phyloP scores from a whole-genome alignment of 2,113 vertebrate species.

The Rhabdornis inornatus region DNA sequence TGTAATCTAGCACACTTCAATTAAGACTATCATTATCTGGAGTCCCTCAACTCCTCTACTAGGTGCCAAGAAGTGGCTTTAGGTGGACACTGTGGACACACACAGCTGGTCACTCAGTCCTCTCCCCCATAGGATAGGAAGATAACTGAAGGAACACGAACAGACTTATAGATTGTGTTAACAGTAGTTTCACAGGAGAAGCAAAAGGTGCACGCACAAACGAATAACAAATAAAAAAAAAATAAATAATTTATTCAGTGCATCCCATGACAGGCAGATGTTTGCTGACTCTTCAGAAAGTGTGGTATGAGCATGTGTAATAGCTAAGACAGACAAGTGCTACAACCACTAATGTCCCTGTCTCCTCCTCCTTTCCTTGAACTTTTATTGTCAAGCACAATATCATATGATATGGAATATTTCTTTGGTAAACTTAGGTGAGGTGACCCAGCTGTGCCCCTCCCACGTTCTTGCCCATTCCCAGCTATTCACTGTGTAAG shows the following conservation, averaged over 20 bases:
- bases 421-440: not conserved
- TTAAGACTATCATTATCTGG: not conserved
- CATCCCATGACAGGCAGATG: not conserved
- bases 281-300: not conserved
- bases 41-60: not conserved
- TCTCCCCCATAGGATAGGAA: accelerated
- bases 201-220: not conserved
- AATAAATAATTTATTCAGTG: not conserved
- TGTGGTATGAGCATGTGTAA: not conserved
- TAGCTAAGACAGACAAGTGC: not conserved
- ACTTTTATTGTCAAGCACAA: not conserved
- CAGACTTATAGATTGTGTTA: not conserved
- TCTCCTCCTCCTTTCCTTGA: not conserved
- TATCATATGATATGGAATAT: not conserved
- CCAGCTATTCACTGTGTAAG: not conserved
- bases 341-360: not conserved
- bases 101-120: not conserved
- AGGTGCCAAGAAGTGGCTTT: not conserved
- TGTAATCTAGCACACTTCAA: not conserved
- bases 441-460: not conserved
- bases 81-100: not conserved
- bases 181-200: not conserved
- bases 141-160: not conserved
- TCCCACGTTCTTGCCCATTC: not conserved
- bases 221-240: not conserved